Evolutionary conservation across 2,888 invertebrate species (phyloP).

Genomic region (Lingula anatina): DNA sequence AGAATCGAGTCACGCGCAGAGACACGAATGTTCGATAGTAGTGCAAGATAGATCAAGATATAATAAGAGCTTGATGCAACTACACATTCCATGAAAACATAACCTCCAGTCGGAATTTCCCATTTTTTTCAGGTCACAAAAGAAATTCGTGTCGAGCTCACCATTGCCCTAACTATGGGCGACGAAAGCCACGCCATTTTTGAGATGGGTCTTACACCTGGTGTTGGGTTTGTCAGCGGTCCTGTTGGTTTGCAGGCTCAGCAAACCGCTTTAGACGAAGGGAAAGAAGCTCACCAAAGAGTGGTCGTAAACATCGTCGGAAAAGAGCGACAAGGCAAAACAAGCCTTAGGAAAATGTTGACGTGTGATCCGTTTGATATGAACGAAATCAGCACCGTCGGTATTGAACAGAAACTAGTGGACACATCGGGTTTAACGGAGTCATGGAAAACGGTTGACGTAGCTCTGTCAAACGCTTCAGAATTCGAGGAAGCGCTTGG

Average conservation of each 20-base stretch:
- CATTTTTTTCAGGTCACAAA: too few relatives aligned
- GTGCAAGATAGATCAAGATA: too few relatives aligned
- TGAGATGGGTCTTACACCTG: slow-evolving; percentile 18
- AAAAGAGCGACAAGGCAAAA: slow-evolving; percentile 20
- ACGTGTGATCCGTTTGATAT: slow-evolving; percentile 16
- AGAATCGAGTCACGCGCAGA: too few relatives aligned
- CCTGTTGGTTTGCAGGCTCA: slow-evolving; percentile 17
- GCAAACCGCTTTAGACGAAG: slow-evolving; percentile 14
- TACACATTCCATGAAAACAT: too few relatives aligned
- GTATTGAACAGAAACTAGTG: slow-evolving; percentile 21
- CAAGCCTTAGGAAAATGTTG: slow-evolving; percentile 17
- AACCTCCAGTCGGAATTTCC: too few relatives aligned
- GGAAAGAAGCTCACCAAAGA: slow-evolving; percentile 15
- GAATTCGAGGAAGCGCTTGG: slow-evolving; percentile 18
- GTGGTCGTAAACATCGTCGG: slow-evolving; percentile 22
- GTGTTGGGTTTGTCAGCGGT: slow-evolving; percentile 20
- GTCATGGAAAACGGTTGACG: slow-evolving; percentile 13
- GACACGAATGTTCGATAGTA: too few relatives aligned
- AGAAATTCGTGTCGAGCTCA: too few relatives aligned
- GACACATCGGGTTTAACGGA: slow-evolving; percentile 14
- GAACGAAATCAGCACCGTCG: slow-evolving; percentile 18
- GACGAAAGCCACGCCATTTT: slow-evolving; percentile 15
- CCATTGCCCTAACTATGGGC: too few relatives aligned
- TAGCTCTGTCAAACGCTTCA: slow-evolving; percentile 13
- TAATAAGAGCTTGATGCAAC: too few relatives aligned